Base-by-base conservation (phyloP, 2,797 vertebrate species). In the Lagothrix lagotricha region DNA sequence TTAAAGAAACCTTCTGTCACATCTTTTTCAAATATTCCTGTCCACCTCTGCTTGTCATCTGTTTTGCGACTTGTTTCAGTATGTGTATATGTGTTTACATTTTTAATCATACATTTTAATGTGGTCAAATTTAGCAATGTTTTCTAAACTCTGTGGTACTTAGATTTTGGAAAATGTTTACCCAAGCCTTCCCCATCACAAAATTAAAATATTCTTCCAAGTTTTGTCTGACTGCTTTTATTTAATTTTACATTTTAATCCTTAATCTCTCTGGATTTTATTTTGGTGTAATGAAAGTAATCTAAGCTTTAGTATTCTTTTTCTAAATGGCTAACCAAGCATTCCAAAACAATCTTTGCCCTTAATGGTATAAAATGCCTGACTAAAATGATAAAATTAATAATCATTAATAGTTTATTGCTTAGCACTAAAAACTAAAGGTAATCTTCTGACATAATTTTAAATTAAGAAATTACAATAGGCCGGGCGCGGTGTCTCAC, bases 171-270 rank as follows among this genome's bases (percentile, higher is more conserved):
- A 30, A 64, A 46, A 48, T 79, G 77, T 88, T 88, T 88, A 92
- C 41, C 84, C 46, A 88, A 73, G 36, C 46, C 5, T 73, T 77
- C 52, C n/a, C 11, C 7, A 89, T 7, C 58, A 83, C 77, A 57
- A 88, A 80, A 95, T 80, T 61, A 94, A 91, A 73, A 88, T 50
- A 64, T 15, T 75, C 61, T 83, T 39, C 48, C 13, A 73, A 64
- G 33, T 84, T 96, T 87, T 85, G 67, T 95, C 93, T 76, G 58
- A n/a, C 30, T 91, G 36, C 44, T 91, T 87, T 87, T 70, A 7
- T 50, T 73, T 86, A 52, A 48, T 92, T 93, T 76, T 57, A 86
- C 24, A 77, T 90, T 87, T 93, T 82, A 61, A 83, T 61, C 58
- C 58, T 90, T 81, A 50, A 28, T 86, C 19, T 88, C 30, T 61